Evolutionary conservation across 2,888 invertebrate species (phyloP), one percentile per base, ranked within the genome.

Genomic region (Flexamia atlantica): DNA sequence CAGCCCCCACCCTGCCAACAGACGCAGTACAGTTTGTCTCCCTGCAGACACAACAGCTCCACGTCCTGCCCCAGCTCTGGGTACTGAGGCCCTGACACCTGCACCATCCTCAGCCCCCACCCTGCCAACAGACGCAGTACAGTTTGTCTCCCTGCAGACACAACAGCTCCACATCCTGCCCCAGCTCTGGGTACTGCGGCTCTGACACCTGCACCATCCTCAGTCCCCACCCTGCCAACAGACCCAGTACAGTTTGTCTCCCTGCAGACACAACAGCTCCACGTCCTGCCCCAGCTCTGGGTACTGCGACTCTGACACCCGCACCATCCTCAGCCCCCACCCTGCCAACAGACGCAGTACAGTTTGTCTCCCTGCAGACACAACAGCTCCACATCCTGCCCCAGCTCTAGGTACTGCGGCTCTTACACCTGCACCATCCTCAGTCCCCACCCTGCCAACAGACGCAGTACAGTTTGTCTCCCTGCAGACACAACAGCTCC

Each of bases 181-280:
- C 64, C 12, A 9, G 64, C 64, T 28, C 28, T n/a, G 64, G 25
- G 64, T 28, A 30, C 30, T 25, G 30, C 3, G 64, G 64, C 12
- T 23, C 64, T 12, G 64, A 64, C 25, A 28, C 64, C 5, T 25
- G 20, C 64, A 64, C 64, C 64, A 64, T 64, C 25, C 23, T 5
- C 57, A 57, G 57, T 10, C 57, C 40, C 40, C 40, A 40, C 40
- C 96, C 89, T 95, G 90, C 95, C 5, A n/a, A 17, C 53, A 53
- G 96, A 95, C 88, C 30, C 95, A 94, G 90, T 96, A 96, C 80
- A 96, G 91, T 36, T 92, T 92, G 90, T 95, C 95, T 81, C n/a
- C 53, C 7, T n/a, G 17, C 53, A 12, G 14, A 53, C 53, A 53
- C 53, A 53, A 17, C n/a, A 53, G 53, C 53, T 53, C 53, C 4